Evolutionary conservation across 2,113 vertebrate species (phyloP).

Genomic region (Ranitomeya imitator): DNA sequence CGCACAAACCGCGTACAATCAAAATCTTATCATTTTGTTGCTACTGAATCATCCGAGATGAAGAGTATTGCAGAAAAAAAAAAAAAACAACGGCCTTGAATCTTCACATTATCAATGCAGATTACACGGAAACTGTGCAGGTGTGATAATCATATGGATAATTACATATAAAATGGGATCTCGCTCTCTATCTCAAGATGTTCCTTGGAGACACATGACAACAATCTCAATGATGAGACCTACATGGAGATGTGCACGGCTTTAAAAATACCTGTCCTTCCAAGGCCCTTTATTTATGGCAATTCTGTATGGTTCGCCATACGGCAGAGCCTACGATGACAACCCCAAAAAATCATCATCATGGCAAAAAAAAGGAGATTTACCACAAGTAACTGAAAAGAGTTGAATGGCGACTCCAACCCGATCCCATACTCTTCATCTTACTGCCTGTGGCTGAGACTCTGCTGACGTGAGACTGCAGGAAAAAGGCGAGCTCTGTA

Average conservation of each 20-base stretch:
- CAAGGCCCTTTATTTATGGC: not conserved
- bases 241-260: not conserved
- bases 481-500: no score
- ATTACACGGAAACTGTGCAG: not conserved
- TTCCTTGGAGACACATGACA: conserved; percentile 26
- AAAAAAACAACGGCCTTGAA: not conserved
- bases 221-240: conserved; percentile 1
- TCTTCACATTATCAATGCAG: conserved; percentile 10
- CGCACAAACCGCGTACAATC: not conserved
- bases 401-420: no score
- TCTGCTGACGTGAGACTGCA: no score
- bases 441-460: no score
- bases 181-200: not conserved
- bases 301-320: not conserved
- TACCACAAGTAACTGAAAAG: no score
- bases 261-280: not conserved
- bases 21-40: not conserved
- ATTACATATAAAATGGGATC: conserved; percentile 15
- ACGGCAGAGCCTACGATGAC: not conserved
- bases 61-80: not conserved
- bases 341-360: no score
- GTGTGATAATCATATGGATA: conserved; percentile 34
- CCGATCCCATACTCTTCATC: no score
- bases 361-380: no score
- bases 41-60: not conserved